Base-by-base conservation (phyloP, 1,140 invertebrate genomes). In the Drosophila watanabei region DNA sequence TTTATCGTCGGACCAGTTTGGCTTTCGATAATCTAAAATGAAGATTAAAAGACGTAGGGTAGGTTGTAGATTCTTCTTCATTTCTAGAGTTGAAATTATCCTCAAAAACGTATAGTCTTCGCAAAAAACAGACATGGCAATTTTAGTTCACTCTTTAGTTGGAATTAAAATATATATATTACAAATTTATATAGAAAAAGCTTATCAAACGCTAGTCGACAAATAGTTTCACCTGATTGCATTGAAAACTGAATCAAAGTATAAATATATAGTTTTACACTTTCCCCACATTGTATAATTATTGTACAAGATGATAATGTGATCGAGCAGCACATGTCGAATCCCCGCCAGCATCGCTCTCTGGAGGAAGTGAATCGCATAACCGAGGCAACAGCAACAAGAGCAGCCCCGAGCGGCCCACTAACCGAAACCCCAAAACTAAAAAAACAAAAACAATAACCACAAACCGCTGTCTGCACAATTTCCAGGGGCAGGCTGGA, bases 391-490 rank as follows among this genome's bases (percentile, higher is more conserved):
- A 39, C 54, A 78, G 39, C 48, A 78, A 65, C 45, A 54, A 28
- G 35, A 37, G 30, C 30, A 35, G 63, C 79, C 82, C 82, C 83
- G n/a, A 79, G 60, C 86, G 86, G 79, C 86, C 78, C 85, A 89
- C 81, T 89, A 85, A 88, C 81, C 85, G 85, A 85, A 90, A 75
- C 85, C 85, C 81, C 85, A 81, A 57, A 57, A 69, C 85, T 75
- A 56, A 75, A 71, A 65, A 77, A 33, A 16, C 4, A 63, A 81
- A 28, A 78, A 76, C 83, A 66, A 87, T 62, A 77, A 80, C 78
- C 85, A 57, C 84, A 83, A 75, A 75, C n/a, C 46, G 56, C 45
- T 79, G 73, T 62, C 79, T 61, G 78, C 77, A 75, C 46, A 63
- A 18, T 30, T 46, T 39, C 33, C 58, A 46, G 66, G 41, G 48